These are phyloP conservation scores for Willisornis vidua DNA, from an alignment of 2,113 vertebrate genomes.

Conservation along the genomic window DNA sequence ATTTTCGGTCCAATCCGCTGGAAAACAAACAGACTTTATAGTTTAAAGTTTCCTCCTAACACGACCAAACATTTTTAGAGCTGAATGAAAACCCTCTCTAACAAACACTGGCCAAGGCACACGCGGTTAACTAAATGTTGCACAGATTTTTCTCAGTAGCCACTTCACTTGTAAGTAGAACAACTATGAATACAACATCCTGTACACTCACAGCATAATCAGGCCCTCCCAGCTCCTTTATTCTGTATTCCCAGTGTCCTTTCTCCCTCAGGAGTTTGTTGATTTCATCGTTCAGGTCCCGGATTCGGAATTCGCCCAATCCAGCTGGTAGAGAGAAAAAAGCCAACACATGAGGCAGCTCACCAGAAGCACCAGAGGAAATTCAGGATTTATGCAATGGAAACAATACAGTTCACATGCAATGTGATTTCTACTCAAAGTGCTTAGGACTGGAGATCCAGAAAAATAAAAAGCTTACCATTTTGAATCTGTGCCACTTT, in stretches of 20 bases:
- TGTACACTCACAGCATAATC: constrained; percentile 86
- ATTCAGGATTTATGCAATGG: not conserved
- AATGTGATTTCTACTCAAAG: not conserved
- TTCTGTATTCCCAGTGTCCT: constrained; percentile 94
- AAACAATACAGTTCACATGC: not conserved
- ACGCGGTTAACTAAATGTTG: rapidly evolving
- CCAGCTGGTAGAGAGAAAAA: constrained; percentile 78
- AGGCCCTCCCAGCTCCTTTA: constrained; percentile 92
- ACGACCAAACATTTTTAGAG: not conserved
- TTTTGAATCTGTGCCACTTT: constrained; percentile 99
- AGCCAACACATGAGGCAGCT: not conserved
- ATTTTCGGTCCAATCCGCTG: constrained; percentile 92
- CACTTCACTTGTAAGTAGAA: not conserved
- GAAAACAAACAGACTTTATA: not conserved
- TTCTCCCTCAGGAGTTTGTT: constrained; percentile 98
- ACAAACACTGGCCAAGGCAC: not conserved
- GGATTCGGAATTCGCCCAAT: constrained; percentile 94
- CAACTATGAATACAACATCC: not conserved
- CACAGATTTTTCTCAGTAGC: not conserved
- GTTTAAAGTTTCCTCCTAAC: not conserved
- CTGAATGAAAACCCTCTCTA: not conserved
- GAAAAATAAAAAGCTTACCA: constrained; percentile 76
- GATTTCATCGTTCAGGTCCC: constrained; percentile 97
- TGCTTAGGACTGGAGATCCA: not conserved
- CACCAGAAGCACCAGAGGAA: not conserved